Percentiles rank a stretch among this genome's conserved stretches.
Evolutionary conservation across 1,140 invertebrate species (phyloP).

Genomic region (Hypothenemus hampei): DNA sequence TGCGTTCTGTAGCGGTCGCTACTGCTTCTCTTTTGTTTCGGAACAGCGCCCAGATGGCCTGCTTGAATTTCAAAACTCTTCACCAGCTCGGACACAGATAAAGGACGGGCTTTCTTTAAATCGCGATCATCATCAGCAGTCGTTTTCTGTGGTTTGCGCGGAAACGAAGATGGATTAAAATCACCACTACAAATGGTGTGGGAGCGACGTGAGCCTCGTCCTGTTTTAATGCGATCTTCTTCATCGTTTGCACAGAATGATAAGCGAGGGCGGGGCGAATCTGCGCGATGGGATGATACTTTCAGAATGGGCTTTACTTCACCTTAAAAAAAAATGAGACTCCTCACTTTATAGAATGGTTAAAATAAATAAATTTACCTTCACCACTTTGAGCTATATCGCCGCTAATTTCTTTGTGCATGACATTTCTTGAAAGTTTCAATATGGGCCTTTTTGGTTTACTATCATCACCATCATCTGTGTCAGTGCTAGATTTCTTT

Average conservation of each 20-base stretch:
- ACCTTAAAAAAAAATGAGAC: slow-evolving; percentile 18
- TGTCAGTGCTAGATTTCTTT: slow-evolving; percentile 75
- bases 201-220: slow-evolving; percentile 31
- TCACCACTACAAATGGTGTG: slow-evolving; percentile 39
- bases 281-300: slow-evolving; percentile 52
- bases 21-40: slow-evolving; percentile 46
- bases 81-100: slow-evolving; percentile 42
- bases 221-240: slow-evolving; percentile 19
- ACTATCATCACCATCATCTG: slow-evolving; percentile 66
- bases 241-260: slow-evolving; percentile 48
- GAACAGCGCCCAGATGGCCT: slow-evolving; percentile 42
- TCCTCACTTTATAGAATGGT: neutral
- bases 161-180: slow-evolving; percentile 29
- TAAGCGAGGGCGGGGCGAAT: slow-evolving; percentile 51
- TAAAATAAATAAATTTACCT: neutral
- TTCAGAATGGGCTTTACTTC: slow-evolving; percentile 55
- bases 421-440: slow-evolving; percentile 66
- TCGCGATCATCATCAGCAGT: slow-evolving; percentile 33
- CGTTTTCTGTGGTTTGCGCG: slow-evolving; percentile 14
- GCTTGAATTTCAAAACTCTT: slow-evolving; percentile 36
- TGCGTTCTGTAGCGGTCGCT: slow-evolving; percentile 58
- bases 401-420: slow-evolving; percentile 14
- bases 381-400: slow-evolving; percentile 35
- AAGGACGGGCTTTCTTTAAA: slow-evolving; percentile 32
- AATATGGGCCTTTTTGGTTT: slow-evolving; percentile 69